phyloP scores from a whole-genome alignment of 2,113 vertebrate genomes.

The Phalacrocorax aristotelis region DNA sequence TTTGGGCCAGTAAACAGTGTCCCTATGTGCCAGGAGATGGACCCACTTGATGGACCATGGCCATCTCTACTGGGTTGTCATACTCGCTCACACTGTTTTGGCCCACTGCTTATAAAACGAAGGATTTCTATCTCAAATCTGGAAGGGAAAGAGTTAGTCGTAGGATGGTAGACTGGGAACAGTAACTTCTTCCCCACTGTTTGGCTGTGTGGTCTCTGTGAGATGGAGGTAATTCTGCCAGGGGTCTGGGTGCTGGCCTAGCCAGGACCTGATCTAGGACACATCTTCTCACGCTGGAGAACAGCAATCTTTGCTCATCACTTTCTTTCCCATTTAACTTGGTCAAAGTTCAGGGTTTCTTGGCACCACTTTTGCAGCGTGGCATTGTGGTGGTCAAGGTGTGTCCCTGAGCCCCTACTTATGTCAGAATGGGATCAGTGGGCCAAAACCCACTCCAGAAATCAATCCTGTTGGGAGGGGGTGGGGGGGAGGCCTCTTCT shows the following conservation, averaged over 20 bases:
- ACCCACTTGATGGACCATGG: rapidly evolving
- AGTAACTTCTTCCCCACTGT: neutral
- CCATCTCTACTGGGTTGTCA: neutral
- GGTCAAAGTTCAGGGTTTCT: neutral
- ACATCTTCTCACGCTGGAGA: rapidly evolving
- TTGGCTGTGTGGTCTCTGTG: neutral
- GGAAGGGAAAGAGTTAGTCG: neutral
- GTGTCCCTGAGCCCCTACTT: neutral
- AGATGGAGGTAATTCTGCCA: neutral
- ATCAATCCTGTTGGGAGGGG: neutral
- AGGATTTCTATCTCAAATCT: neutral
- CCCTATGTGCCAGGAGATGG: no score
- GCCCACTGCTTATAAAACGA: neutral
- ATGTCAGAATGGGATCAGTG: neutral
- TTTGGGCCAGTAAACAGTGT: neutral
- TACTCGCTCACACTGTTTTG: rapidly evolving
- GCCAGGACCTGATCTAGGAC: neutral
- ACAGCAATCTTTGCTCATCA: neutral
- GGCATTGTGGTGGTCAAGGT: rapidly evolving
- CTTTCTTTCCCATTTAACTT: neutral
- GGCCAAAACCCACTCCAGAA: neutral
- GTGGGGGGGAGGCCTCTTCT: rapidly evolving
- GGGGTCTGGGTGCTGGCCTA: neutral
- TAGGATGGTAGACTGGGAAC: neutral
- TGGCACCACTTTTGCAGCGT: neutral